These are phyloP conservation scores for Tympanuchus pallidicinctus DNA, from an alignment of 2,113 vertebrate genomes.

Conservation along the genomic window DNA sequence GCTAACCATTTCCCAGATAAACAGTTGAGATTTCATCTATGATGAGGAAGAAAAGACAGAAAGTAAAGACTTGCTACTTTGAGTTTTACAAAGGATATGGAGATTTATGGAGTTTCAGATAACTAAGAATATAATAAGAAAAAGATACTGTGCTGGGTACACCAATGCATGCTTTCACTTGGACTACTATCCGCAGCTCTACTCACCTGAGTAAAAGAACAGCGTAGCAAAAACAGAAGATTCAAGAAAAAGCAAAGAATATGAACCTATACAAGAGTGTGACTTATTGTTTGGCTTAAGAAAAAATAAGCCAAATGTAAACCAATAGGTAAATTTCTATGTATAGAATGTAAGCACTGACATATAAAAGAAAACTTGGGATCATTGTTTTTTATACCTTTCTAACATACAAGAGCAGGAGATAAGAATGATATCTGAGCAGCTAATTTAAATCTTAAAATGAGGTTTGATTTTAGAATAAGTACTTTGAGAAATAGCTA, in stretches of 20 bases:
- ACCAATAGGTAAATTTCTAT: neutral
- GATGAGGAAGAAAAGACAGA: neutral
- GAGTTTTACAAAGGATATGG: neutral
- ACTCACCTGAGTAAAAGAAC: neutral
- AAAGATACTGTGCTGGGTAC: neutral
- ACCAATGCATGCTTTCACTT: neutral
- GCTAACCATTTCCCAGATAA: conserved; percentile 22
- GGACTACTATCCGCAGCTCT: neutral
- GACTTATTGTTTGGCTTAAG: neutral
- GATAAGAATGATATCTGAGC: neutral
- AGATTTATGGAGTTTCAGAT: neutral
- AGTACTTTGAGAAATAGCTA: neutral
- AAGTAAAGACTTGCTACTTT: neutral
- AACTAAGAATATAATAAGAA: neutral
- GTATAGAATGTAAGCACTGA: neutral
- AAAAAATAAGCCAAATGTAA: neutral
- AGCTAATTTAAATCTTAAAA: neutral
- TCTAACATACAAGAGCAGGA: neutral
- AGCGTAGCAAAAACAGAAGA: neutral
- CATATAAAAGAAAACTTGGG: neutral
- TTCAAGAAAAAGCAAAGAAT: neutral
- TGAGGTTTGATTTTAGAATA: neutral
- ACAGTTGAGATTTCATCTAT: neutral
- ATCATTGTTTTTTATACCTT: neutral
- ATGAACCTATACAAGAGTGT: neutral